Evolutionary conservation across 1,140 invertebrate species (phyloP).

Genomic region (Aphaenogaster rudis): DNA sequence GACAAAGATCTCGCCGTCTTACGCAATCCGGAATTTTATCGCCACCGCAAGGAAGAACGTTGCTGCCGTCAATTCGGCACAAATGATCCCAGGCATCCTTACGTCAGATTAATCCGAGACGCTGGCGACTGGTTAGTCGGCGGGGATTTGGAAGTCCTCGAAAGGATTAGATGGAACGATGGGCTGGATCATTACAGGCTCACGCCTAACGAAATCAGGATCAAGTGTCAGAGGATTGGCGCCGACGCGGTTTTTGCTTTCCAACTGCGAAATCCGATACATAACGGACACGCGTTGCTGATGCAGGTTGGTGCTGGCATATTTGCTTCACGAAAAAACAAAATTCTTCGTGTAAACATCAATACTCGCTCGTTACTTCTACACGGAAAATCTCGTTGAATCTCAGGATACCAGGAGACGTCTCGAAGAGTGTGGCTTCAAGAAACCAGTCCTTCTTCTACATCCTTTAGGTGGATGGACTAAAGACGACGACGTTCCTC

Average conservation of each 20-base stretch:
- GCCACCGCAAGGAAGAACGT: conserved; percentile 97
- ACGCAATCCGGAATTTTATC: conserved; percentile 96
- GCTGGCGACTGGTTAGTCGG: conserved; percentile 98
- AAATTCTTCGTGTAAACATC: not conserved
- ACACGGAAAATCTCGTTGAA: not conserved
- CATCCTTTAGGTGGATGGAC: conserved; percentile 99
- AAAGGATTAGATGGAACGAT: conserved; percentile 96
- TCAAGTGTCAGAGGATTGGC: conserved; percentile 92
- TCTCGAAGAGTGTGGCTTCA: conserved; percentile 92
- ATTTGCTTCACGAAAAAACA: not conserved
- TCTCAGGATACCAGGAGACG: conserved; percentile 93
- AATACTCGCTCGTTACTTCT: not conserved
- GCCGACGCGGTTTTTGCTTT: conserved; percentile 99
- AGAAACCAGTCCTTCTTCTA: conserved; percentile 96
- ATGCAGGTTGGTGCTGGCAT: conserved; percentile 90
- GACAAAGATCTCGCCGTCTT: conserved; percentile 93
- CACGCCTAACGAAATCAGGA: conserved; percentile 96
- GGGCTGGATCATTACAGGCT: conserved; percentile 97
- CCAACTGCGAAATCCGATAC: conserved; percentile 98
- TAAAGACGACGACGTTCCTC: conserved; percentile 98
- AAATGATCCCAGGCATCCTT: conserved; percentile 94
- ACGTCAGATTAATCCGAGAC: conserved; percentile 97
- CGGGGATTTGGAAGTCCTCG: conserved; percentile 96
- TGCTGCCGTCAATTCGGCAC: conserved; percentile 97
- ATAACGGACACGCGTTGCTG: conserved; percentile 98